phyloP scores from a whole-genome alignment of 2,888 invertebrate genomes.

The Pachycephus smyrnensis region DNA sequence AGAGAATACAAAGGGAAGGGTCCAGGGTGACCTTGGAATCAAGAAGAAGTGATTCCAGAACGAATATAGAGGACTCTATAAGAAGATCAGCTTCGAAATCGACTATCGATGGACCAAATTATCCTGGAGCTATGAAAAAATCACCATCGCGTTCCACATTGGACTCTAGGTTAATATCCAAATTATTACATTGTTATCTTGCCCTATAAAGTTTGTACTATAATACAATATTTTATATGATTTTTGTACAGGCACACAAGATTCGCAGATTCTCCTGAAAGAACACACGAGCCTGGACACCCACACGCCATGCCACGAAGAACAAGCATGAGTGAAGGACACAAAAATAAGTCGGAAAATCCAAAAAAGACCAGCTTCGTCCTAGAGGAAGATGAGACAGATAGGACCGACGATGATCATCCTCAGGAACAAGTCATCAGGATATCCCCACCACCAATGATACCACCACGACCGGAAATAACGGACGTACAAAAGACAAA shows the following conservation, averaged over 20 bases:
- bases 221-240: not conserved
- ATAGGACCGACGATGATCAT: slow-evolving; percentile 16
- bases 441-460: slow-evolving; percentile 32
- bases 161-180: slow-evolving; percentile 45
- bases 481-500: slow-evolving; percentile 37
- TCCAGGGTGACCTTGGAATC: slow-evolving; percentile 46
- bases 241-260: slow-evolving; percentile 40
- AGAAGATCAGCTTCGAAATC: slow-evolving; percentile 39
- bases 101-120: slow-evolving; percentile 33
- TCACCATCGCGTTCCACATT: slow-evolving; percentile 49
- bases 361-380: slow-evolving; percentile 45
- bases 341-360: slow-evolving; percentile 33
- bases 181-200: not conserved
- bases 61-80: slow-evolving; percentile 33
- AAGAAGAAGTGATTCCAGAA: slow-evolving; percentile 41
- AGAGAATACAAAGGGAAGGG: slow-evolving; percentile 40
- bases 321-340: slow-evolving; percentile 42
- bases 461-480: slow-evolving; percentile 35
- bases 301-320: slow-evolving; percentile 31
- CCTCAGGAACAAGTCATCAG: slow-evolving; percentile 28
- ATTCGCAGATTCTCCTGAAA: slow-evolving; percentile 42
- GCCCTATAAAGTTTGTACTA: not conserved
- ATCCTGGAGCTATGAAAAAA: slow-evolving; percentile 37
- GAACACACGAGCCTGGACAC: slow-evolving; percentile 35
- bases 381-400: slow-evolving; percentile 32